Evolutionary conservation across 2,113 vertebrate species (phyloP), one percentile per base, ranked within the genome.

Genomic region (Cephalopterus ornatus): DNA sequence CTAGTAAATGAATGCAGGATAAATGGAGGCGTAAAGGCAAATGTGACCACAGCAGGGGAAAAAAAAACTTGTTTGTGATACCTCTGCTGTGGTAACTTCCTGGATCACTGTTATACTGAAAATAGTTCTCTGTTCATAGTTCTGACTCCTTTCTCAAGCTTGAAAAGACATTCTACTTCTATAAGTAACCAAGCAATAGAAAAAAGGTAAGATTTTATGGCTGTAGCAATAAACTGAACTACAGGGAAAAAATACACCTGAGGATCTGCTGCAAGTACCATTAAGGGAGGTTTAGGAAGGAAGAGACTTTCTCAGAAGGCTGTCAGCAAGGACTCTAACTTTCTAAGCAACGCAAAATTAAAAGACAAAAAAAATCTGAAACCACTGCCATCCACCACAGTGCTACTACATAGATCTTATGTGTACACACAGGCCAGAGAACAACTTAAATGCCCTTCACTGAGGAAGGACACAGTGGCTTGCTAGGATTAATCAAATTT

Each of bases 401-500:
- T 52, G 14, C 32, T 30, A 3, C 49, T 33, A 23, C 15, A 23
- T 8, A 6, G 26, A 8, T 67, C 16, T 56, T 49, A 9, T 15
- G 33, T 13, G 50, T 19, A 20, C 32, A 6, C 5, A 0, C 4
- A 7, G 5, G 44, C 30, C 23, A 35, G 49, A 23, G 49, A 68
- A 14, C 24, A 14, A 10, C 8, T 65, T 26, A 12, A 53, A 11
- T 5, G 56, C 28, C 8, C 5, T 3, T 58, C 13, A 1, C 2
- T 28, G n/a, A 55, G 42, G 62, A 50, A 27, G 37, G 18, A 27
- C 35, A 2, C 7, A 4, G 17, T 9, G 8, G 21, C 7, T 12
- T 0, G 6, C 22, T 17, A 6, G 42, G 21, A 28, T 42, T 23
- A 32, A 39, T 32, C 24, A 1, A 5, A 2, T 27, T 58, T 68